A percentile compares a stretch with the other conserved stretches of the same genome.
These are phyloP conservation scores for Sarcoramphus papa DNA, from an alignment of 2,797 vertebrate genomes.

Conservation along the genomic window DNA sequence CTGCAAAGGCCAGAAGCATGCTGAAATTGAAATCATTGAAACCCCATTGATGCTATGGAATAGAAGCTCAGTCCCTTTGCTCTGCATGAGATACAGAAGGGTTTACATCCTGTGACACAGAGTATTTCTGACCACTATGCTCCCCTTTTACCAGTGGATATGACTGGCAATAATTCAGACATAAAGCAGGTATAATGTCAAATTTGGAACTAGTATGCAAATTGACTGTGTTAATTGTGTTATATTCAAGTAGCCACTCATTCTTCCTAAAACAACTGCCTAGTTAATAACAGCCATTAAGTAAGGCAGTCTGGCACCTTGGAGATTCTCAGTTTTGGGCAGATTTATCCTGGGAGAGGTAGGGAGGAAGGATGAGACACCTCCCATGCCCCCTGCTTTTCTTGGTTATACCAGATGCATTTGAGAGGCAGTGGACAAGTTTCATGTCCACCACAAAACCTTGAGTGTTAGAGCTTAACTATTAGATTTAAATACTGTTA, in stretches of 20 bases:
- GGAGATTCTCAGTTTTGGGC: neutral
- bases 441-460: neutral
- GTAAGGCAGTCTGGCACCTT: neutral
- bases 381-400: neutral
- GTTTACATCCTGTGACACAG: neutral
- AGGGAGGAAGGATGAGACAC: neutral
- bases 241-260: neutral
- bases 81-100: neutral
- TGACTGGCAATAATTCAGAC: neutral
- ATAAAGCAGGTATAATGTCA: neutral
- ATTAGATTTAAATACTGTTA: neutral
- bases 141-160: neutral
- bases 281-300: neutral
- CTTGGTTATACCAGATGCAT: neutral
- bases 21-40: neutral
- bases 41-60: neutral
- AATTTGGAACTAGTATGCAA: neutral
- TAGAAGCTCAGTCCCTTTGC: neutral
- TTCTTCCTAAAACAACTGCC: neutral
- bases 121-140: neutral
- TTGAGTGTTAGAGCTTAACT: neutral
- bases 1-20: neutral
- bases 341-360: neutral
- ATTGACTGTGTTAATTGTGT: neutral
- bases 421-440: neutral